Percentiles rank a stretch among this genome's conserved stretches.
Conservation (phyloP, 2,797 vertebrate species). For the Perodicticus potto region DNA sequence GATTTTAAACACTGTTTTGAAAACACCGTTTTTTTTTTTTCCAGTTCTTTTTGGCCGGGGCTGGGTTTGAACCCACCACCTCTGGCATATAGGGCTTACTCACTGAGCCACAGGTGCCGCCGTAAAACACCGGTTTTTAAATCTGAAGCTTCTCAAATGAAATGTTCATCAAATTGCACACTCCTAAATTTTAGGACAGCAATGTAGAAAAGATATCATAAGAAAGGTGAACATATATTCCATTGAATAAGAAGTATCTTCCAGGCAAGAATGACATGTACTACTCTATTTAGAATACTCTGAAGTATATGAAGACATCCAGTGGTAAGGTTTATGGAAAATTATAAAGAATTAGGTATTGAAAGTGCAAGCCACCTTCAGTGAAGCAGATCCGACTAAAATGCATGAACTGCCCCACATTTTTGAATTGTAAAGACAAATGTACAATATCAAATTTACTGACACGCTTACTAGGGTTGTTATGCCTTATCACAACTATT, state of each 20-base stretch:
- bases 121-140: conserved; percentile 50
- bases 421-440: conserved; percentile 54
- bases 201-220: conserved; percentile 26
- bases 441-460: background rate
- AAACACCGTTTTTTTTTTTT: conserved; percentile 18
- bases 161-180: background rate
- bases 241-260: conserved; percentile 43
- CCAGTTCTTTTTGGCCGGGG: too few relatives aligned
- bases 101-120: too few relatives aligned
- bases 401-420: background rate
- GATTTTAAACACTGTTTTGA: conserved; percentile 41
- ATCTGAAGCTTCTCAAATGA: conserved; percentile 48
- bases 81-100: too few relatives aligned
- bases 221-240: background rate
- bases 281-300: conserved; percentile 46
- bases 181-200: conserved; percentile 42
- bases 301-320: conserved; percentile 15
- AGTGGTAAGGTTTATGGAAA: conserved; percentile 32
- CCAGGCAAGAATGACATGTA: conserved; percentile 39
- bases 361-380: background rate
- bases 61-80: too few relatives aligned
- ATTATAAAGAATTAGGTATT: background rate
- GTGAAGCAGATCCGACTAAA: conserved; percentile 60
- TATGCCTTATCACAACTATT: conserved; percentile 35
- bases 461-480: background rate